Evolutionary conservation across 2,888 invertebrate genomes (phyloP).

Genomic region (Spisula subtruncata): DNA sequence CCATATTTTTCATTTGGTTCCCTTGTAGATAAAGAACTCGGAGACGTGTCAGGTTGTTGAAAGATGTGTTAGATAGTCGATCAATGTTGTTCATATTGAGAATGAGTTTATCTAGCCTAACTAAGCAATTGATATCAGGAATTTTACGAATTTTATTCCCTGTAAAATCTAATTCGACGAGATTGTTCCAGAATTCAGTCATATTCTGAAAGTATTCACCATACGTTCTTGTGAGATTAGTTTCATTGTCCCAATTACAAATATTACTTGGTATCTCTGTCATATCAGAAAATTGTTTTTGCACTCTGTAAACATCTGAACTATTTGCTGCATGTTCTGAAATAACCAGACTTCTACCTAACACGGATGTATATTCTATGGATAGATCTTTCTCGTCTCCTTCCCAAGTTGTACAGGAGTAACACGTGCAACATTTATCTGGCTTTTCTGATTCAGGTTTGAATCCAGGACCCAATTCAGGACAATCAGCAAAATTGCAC

Average conservation of each 20-base stretch:
- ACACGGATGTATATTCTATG: constrained; percentile 49
- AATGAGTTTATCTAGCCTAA: constrained; percentile 37
- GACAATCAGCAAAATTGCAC: background rate
- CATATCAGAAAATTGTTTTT: constrained; percentile 25
- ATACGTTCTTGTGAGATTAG: background rate
- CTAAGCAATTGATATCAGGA: background rate
- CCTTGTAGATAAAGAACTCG: constrained; percentile 17
- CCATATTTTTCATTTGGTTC: constrained; percentile 30
- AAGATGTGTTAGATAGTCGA: constrained; percentile 45
- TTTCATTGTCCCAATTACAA: constrained; percentile 51
- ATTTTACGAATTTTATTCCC: constrained; percentile 39
- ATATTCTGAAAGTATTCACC: constrained; percentile 1
- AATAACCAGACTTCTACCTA: constrained; percentile 44
- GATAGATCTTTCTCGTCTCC: constrained; percentile 26
- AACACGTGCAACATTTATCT: constrained; percentile 47
- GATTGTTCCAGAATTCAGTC: constrained; percentile 26
- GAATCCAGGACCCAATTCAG: background rate
- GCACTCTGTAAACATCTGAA: constrained; percentile 39
- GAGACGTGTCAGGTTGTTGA: constrained; percentile 36
- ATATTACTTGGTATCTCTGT: constrained; percentile 59
- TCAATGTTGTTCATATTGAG: constrained; percentile 35
- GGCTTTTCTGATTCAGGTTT: too few species aligned
- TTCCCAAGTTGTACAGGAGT: constrained; percentile 33
- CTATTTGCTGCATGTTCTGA: background rate
- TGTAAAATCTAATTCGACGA: constrained; percentile 39